Base-by-base conservation (phyloP, 1,140 invertebrate species). In the Eulimnadia texana region DNA sequence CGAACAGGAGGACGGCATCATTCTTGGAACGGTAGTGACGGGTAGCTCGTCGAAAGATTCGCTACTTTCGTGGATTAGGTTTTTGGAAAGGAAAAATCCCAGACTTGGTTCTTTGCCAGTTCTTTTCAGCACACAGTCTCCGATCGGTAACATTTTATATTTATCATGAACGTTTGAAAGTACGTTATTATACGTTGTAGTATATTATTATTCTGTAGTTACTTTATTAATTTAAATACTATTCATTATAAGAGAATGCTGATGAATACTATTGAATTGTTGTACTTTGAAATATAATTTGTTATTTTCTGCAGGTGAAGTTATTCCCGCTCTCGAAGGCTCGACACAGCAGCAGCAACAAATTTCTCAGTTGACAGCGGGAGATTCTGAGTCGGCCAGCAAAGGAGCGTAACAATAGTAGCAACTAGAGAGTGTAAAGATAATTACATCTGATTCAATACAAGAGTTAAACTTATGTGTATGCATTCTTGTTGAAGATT, bases 41-140 rank as follows among this genome's bases (percentile, higher is more conserved):
- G 90, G 93, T 62, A 87, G 87, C n/a, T 90, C 86, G 10, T 84
- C 83, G 33, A 82, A 88, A 75, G 89, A 95, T 74, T 94, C 92
- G 0, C 72, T 97, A 1, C 71, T 94, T 20, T 92, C 89, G 0
- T 98, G 94, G 94, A 84, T 98, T 67, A 79, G 90, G 61, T 80
- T 87, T 69, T 72, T 98, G 51, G 84, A 95, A 72, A 78, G 79
- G 62, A 72, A 82, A 68, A 93, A 94, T 76, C 84, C 89, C 0
- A 70, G 74, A 22, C 71, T 98, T 55, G 76, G 77, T 61, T 72
- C 80, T 64, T 79, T 90, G 66, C 85, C 88, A n/a, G 78, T 94
- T 42, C 74, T 93, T 20, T 93, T 95, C 68, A 87, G 74, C 9
- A 69, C 82, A n/a, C 68, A 70, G 56, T 72, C 76, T 28, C 74